Base-by-base conservation (phyloP, 2,888 invertebrate species). In the Chrysodeixis includens region DNA sequence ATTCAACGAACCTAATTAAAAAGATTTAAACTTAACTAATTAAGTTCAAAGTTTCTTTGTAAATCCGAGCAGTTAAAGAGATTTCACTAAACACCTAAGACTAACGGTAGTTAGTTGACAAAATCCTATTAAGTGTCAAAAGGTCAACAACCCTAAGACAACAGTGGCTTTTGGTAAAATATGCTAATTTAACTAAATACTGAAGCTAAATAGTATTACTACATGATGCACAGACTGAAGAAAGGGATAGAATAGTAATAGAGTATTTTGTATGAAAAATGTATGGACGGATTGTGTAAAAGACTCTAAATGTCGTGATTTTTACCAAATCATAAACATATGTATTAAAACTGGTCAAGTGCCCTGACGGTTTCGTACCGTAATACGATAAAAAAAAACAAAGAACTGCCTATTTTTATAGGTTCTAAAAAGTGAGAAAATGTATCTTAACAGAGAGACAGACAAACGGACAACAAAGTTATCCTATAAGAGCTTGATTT, bases 151-250 rank as follows among this genome's bases (percentile, higher is more conserved):
- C 75, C 79, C 83, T 80, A 77, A 80, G 67, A 76, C 76, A 82
- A 83, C 77, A 79, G 57, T 53, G 68, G 58, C 52, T 66, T 61
- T 56, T 1, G 66, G 57, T 63, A 65, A 58, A 75, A 72, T 81
- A 83, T 83, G 82, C 82, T 76, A 83, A 83, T 83, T 77, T 72
- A 68, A 74, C 80, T 83, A 83, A 83, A 81, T 83, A 76, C 78
- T 73, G 72, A 6, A 12, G 40, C n/a, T 49, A 65, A 71, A 71
- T 64, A 56, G 75, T 59, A 62, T 69, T 73, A 71, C 74, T 74
- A 61, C 72, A 65, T 73, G 63, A 62, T n/a, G 46, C 78, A 74
- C 59, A 80, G 78, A 80, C 49, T 60, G 56, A 68, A 57, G 44
- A 44, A 46, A 26, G 57, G 40, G 14, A 6, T 44, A 67, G 44